phyloP scores from a whole-genome alignment of 1,140 invertebrate genomes.

The Orchesella cincta region DNA sequence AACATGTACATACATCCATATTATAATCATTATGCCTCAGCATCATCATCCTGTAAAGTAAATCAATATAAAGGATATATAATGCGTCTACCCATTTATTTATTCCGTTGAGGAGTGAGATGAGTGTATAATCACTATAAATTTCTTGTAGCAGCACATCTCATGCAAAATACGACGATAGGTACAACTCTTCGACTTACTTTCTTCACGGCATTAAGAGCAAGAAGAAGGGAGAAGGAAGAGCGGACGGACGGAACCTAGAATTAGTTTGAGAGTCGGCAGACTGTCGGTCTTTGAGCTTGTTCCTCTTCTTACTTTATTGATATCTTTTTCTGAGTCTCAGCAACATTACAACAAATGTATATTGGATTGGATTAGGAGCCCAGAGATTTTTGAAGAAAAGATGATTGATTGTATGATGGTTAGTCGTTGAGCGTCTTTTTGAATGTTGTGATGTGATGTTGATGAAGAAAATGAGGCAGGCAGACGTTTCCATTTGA shows the following conservation, averaged over 20 bases:
- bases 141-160: too few species aligned
- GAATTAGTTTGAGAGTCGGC: slow-evolving; percentile 13
- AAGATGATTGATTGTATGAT: slow-evolving; percentile 10
- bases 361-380: too few species aligned
- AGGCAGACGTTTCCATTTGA: too few species aligned
- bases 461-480: not conserved
- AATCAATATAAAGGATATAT: too few species aligned
- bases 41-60: too few species aligned
- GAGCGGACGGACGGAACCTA: not conserved
- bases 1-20: not conserved
- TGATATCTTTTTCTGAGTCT: not conserved
- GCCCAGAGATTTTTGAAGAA: too few species aligned
- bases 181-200: too few species aligned
- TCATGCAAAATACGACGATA: too few species aligned
- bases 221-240: not conserved
- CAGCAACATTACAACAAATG: not conserved
- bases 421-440: not conserved
- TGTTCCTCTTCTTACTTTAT: not conserved
- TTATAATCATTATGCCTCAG: slow-evolving; percentile 10
- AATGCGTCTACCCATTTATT: not conserved
- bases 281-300: not conserved
- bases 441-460: too few species aligned
- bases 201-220: not conserved
- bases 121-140: too few species aligned
- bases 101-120: too few species aligned